Base-by-base conservation (phyloP, 2,888 invertebrate genomes). In the Synergus laeviventris region DNA sequence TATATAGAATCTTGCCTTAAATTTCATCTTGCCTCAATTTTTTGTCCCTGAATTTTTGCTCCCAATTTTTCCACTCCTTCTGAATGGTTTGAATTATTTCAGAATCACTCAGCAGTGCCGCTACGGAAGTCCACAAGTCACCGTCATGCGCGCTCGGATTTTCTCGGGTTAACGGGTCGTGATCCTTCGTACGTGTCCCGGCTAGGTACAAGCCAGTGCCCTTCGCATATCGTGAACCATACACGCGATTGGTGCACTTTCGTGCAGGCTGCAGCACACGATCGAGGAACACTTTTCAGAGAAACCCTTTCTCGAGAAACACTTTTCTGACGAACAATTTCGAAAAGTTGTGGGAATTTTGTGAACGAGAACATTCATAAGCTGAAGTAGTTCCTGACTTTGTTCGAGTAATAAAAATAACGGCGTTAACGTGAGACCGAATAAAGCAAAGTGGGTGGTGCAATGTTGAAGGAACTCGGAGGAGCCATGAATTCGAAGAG, bases 111-210 rank as follows among this genome's bases (percentile, higher is more conserved):
- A 70, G 64, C 64, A 64, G 70, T 70, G n/a, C 49, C 70, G 70
- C 31, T 70, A 49, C 70, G 24, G 24, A 70, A 70, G 49, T 70
- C 70, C 49, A 49, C 49, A 54, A 70, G 18, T 70, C 70, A 70
- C n/a, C 49, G 70, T 49, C 70, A 70, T 70, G 70, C 70, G 70
- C 70, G 70, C 31, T 49, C 49, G 49, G 70, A 70, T 49, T 70
- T 70, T 45, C 70, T 54, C 70, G 70, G 49, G 45, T 70, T 70
- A 45, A 70, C 31, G 70, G 70, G 70, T 70, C 70, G 70, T 54
- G 70, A 70, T 70, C 70, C 70, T 70, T 49, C 45, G 49, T 70
- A 70, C 31, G 70, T 54, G 70, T 54, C 49, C 49, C 70, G 70
- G 49, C 24, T 49, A 49, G 49, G 31, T 49, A 70, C 70, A 70